Evolutionary conservation across 2,797 vertebrate genomes (phyloP), one percentile per base, ranked within the genome.

Genomic region (Gadopsis marmoratus): DNA sequence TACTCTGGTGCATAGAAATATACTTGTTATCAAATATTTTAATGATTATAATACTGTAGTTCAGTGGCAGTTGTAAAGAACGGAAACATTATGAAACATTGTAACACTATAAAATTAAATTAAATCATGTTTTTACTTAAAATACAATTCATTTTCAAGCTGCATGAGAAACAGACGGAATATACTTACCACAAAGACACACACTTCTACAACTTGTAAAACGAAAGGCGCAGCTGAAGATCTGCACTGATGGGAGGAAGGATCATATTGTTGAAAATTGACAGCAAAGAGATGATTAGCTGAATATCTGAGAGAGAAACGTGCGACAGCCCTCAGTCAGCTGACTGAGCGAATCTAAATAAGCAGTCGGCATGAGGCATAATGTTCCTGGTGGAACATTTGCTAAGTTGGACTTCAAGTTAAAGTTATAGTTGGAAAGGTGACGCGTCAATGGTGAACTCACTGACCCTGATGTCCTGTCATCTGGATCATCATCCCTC

Each of bases 91-190:
- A 37, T 37, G n/a, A n/a, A n/a, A n/a, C n/a, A n/a, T n/a, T n/a
- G n/a, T n/a, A n/a, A n/a, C n/a, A n/a, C n/a, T n/a, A n/a, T n/a
- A n/a, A n/a, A n/a, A n/a, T n/a, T n/a, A n/a, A n/a, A n/a, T n/a
- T n/a, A n/a, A n/a, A n/a, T n/a, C n/a, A n/a, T n/a, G n/a, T n/a
- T n/a, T n/a, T n/a, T n/a, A n/a, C n/a, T n/a, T n/a, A n/a, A n/a
- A n/a, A n/a, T n/a, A n/a, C n/a, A n/a, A 37, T 37, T 3, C 35
- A 37, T 31, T 41, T 56, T 33, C n/a, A 66, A 59, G n/a, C 31
- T 53, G 7, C 33, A 23, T 29, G 26, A 51, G 21, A 60, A 54
- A 75, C 16, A 71, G 31, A 56, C 63, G 29, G n/a, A 76, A 55
- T 31, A n/a, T 10, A n/a, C 35, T 58, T 21, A 11, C 21, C 11